Conservation (phyloP, 2,888 invertebrate genomes). For the Hofmannophila pseudospretella region DNA sequence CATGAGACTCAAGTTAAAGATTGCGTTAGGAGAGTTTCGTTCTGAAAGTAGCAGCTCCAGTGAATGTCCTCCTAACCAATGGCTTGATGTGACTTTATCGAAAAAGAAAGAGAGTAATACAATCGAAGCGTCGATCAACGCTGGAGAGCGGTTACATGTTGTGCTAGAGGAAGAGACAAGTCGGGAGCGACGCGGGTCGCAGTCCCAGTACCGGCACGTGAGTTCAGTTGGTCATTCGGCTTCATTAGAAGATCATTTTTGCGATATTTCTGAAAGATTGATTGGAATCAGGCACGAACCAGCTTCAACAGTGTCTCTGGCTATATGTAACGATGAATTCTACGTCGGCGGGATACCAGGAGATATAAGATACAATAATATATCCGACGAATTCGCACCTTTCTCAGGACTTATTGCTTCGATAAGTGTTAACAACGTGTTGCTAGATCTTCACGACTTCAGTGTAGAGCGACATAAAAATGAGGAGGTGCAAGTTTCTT, state of each 20-base stretch:
- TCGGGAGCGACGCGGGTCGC: slow-evolving; percentile 16
- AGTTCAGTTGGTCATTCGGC: too few species aligned
- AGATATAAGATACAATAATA: slow-evolving; percentile 22
- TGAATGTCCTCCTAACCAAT: slow-evolving; percentile 49
- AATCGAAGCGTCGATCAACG: slow-evolving; percentile 60
- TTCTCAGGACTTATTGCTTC: slow-evolving; percentile 52
- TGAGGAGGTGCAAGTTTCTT: slow-evolving; percentile 50
- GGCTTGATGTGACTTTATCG: slow-evolving; percentile 53
- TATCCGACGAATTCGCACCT: slow-evolving; percentile 36
- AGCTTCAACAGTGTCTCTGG: background rate
- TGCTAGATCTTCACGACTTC: slow-evolving; percentile 47
- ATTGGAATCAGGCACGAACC: background rate
- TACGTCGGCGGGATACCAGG: slow-evolving; percentile 52
- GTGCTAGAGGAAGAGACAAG: slow-evolving; percentile 26
- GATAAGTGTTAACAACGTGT: slow-evolving; percentile 39
- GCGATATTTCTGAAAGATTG: background rate
- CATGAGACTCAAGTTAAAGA: slow-evolving; percentile 53
- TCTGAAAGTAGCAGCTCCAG: slow-evolving; percentile 52
- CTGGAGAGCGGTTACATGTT: slow-evolving; percentile 54
- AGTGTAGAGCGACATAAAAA: slow-evolving; percentile 46
- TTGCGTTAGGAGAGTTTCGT: slow-evolving; percentile 36
- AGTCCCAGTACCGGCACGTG: background rate
- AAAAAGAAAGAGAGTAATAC: slow-evolving; percentile 47
- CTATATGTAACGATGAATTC: slow-evolving; percentile 52
- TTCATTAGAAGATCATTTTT: background rate